These are phyloP conservation scores for Serripes groenlandicus DNA, from an alignment of 2,888 invertebrate species.

Conservation along the genomic window DNA sequence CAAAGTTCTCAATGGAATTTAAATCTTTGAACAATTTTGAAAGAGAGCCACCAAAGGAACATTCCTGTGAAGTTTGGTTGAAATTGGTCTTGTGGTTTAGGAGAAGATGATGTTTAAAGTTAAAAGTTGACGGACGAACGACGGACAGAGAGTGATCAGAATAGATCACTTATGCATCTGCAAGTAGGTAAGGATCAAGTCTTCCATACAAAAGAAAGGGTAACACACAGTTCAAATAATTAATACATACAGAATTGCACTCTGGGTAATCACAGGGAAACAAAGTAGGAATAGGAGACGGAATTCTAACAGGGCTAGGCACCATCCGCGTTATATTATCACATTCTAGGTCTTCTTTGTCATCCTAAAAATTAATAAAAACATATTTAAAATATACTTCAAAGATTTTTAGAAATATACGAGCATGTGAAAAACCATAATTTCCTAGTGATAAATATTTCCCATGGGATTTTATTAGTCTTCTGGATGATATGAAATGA, in stretches of 20 bases:
- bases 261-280: slow-evolving; percentile 82
- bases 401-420: too few relatives aligned
- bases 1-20: too few relatives aligned
- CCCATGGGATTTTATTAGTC: too few relatives aligned
- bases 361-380: slow-evolving; percentile 11
- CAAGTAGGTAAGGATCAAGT: neutral
- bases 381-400: neutral
- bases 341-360: slow-evolving; percentile 69
- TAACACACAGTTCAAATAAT: neutral
- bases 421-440: too few relatives aligned
- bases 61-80: neutral
- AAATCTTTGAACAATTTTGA: too few relatives aligned
- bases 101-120: neutral
- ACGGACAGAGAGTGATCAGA: neutral
- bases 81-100: too few relatives aligned
- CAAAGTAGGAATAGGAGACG: slow-evolving; percentile 52
- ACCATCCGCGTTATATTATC: slow-evolving; percentile 46
- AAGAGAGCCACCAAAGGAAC: neutral
- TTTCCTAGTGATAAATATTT: too few relatives aligned
- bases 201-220: too few relatives aligned
- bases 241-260: slow-evolving; percentile 82
- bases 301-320: slow-evolving; percentile 45
- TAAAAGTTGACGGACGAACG: neutral
- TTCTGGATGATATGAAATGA: too few relatives aligned
- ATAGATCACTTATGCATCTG: neutral